Base-by-base conservation (phyloP, 1,140 invertebrate genomes). In the Brachionus rotundiformis region DNA sequence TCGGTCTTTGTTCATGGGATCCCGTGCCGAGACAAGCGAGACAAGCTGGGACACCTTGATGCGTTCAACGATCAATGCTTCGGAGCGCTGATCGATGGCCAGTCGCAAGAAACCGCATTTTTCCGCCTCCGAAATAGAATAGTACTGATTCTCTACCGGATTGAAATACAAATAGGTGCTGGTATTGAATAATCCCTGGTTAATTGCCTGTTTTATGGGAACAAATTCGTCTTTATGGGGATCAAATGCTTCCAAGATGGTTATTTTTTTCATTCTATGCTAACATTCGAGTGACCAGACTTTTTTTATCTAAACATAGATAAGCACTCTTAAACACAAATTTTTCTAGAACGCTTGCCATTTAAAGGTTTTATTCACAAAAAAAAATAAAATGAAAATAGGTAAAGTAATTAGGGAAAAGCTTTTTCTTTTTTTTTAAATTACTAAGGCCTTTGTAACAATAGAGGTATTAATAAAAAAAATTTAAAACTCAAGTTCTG, bases 241-340 rank as follows among this genome's bases (percentile, higher is more conserved):
- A 7, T 79, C 76, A 11, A 59, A 63, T 8, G 54, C 76, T 25
- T 79, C 76, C 23, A 79, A 11, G 2, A 79, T 79, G 8, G 76
- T 79, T 19, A 79, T 79, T 63, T 61, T 79, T 79, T 49, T 54
- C 76, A 79, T 79, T 33, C 16, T 68, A 54, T 19, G 8, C 16
- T 54, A 16, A 19, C 47, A 54, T 54, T 54, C 19, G 47, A 54
- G n/a, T 54, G 47, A 54, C 47, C 47, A 54, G 47, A 49, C 7
- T 49, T 49, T 19, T 19, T 3, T 16, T 23, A 54, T 54, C 47
- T 54, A 54, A 54, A 54, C 47, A 8, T 16, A 54, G 2, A 54
- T 2, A 54, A 54, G 4, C n/a, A 19, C 23, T 54, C 2, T 54
- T 54, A 23, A 54, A 54, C 19, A 19, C 19, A 54, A 23, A 7